Base-by-base conservation (phyloP, 53 echinoderm and acorn worm genomes). In the Patiria pectinifera region DNA sequence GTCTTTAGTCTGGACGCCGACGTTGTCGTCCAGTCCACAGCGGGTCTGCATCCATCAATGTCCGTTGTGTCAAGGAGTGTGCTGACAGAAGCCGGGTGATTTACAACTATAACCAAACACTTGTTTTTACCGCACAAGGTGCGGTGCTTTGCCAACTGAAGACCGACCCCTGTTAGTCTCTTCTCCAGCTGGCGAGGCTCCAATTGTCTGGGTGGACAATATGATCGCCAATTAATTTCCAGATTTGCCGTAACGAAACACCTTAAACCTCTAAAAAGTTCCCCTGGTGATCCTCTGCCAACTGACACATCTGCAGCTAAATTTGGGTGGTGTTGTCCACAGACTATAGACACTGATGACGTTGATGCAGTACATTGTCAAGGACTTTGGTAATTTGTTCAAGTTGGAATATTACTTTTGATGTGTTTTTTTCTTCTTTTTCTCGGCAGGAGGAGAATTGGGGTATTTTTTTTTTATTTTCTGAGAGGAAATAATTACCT, bases 401-500 rank as follows among this genome's bases (percentile, higher is more conserved):
- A 18, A n/a, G 10, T 53, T 53, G 53, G 53, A 53, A 53, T 35
- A 8, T 53, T 53, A 53, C 53, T 53, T 35, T 35, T 35, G 35
- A 35, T 35, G 35, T 35, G 35, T 35, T 35, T 35, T 35, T 35
- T 35, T 35, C n/a, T 35, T 35, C 35, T 35, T 35, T 35, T 35
- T 35, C n/a, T 35, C 35, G 35, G 35, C 35, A 35, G 35, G 35
- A 8, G 53, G 8, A 53, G 53, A 53, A 53, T 6, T 53, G 53
- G 53, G 53, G 5, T 53, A 35, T 35, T 35, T 35, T 35, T 35
- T 35, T 35, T 35, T 35, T 35, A 35, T 35, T 53, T 53, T 53
- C 8, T 60, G 47, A 72, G 24, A 71, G 13, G 46, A 69, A 16
- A 74, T 23, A 62, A 14, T 69, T 66, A 90, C 96, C 97, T 58